These are phyloP conservation scores for Formica exsecta DNA, from an alignment of 1,140 invertebrate species.

Conservation along the genomic window DNA sequence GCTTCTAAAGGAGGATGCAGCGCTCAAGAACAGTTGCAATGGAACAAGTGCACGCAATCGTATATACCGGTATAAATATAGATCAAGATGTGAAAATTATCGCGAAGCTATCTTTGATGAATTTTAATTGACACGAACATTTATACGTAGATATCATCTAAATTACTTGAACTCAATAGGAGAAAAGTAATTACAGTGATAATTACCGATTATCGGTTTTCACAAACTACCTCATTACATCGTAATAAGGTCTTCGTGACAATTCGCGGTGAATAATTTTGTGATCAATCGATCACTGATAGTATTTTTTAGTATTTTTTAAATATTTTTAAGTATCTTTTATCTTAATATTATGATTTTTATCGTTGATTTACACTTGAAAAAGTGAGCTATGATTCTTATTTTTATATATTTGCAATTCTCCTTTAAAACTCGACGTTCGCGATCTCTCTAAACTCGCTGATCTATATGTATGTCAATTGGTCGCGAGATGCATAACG, in stretches of 20 bases:
- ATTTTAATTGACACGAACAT: background rate
- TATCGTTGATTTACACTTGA: background rate
- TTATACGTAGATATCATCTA: background rate
- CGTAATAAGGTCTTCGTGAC: background rate
- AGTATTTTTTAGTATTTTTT: too few relatives aligned
- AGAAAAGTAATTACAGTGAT: background rate
- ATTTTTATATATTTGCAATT: background rate
- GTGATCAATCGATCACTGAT: background rate
- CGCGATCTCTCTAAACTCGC: too few relatives aligned
- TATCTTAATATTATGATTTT: slow-evolving; percentile 15
- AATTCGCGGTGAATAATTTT: background rate
- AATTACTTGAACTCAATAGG: slow-evolving; percentile 1
- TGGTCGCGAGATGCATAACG: background rate
- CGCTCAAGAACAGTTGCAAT: background rate
- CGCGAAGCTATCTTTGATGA: background rate
- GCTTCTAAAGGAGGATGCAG: slow-evolving; percentile 15
- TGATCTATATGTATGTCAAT: background rate
- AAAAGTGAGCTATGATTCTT: too few relatives aligned
- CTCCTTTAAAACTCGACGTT: too few relatives aligned
- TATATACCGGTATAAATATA: background rate
- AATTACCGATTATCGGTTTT: background rate
- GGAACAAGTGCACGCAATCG: slow-evolving; percentile 20
- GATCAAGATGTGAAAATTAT: background rate
- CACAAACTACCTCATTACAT: background rate
- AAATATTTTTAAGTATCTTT: background rate